Evolutionary conservation across 2,113 vertebrate species (phyloP).

Genomic region (Chunga burmeisteri): DNA sequence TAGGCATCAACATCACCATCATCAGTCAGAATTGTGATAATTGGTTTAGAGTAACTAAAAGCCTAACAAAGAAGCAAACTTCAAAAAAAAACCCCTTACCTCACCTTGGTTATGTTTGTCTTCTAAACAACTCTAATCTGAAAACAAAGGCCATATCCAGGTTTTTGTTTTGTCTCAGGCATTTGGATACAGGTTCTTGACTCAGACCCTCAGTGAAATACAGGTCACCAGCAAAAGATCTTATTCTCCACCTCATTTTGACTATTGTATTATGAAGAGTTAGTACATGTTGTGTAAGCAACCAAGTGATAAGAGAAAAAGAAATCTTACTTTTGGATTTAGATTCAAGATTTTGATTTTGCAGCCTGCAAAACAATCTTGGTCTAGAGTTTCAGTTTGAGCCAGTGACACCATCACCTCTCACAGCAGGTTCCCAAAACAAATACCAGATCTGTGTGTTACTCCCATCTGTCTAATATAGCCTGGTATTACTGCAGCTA

Average conservation of each 20-base stretch:
- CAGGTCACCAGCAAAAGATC: not conserved
- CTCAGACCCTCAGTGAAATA: not conserved
- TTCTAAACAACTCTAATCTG: not conserved
- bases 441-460: not conserved
- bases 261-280: not conserved
- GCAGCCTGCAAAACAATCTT: not conserved
- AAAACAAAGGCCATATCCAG: not conserved
- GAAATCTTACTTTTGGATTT: not conserved
- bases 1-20: not conserved
- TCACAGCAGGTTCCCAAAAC: not conserved
- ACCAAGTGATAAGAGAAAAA: not conserved
- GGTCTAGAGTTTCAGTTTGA: not conserved
- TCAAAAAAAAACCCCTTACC: fast-evolving
- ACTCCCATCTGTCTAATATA: not conserved
- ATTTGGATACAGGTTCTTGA: not conserved
- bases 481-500: not conserved
- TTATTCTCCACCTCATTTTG: not conserved
- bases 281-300: not conserved
- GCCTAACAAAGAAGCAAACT: not conserved
- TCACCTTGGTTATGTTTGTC: not conserved
- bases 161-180: not conserved
- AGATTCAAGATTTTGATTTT: not conserved
- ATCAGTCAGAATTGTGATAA: not conserved
- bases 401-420: not conserved
- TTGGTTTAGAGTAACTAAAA: not conserved